Evolutionary conservation across 2,113 vertebrate species (phyloP).

Genomic region (Odontesthes bonariensis): DNA sequence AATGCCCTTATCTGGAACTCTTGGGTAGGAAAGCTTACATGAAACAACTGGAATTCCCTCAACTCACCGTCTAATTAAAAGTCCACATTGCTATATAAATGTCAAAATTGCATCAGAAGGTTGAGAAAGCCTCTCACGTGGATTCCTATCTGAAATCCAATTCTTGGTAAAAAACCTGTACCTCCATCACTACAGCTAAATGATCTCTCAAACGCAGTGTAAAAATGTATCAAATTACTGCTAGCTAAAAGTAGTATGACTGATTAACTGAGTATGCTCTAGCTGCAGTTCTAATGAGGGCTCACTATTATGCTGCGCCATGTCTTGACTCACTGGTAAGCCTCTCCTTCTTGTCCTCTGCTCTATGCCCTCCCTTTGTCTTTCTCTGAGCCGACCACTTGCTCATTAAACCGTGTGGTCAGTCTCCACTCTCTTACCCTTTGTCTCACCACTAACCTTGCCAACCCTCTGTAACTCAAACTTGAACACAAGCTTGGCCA

Average conservation of each 20-base stretch:
- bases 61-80: slow-evolving; percentile 67
- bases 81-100: slow-evolving; percentile 68
- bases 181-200: slow-evolving; percentile 41
- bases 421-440: slow-evolving; percentile 50
- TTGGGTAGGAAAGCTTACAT: slow-evolving; percentile 46
- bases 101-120: slow-evolving; percentile 69
- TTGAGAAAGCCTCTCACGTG: slow-evolving; percentile 43
- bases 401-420: slow-evolving; percentile 75
- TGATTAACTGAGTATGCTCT: slow-evolving; percentile 7
- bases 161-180: slow-evolving; percentile 52
- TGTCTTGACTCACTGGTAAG: slow-evolving; percentile 32
- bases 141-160: slow-evolving; percentile 46
- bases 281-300: slow-evolving; percentile 24
- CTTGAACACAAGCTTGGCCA: slow-evolving; percentile 61
- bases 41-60: slow-evolving; percentile 60
- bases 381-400: slow-evolving; percentile 32
- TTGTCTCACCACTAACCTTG: slow-evolving; percentile 56
- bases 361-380: slow-evolving; percentile 50
- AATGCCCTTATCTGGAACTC: slow-evolving; percentile 54
- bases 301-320: slow-evolving; percentile 22
- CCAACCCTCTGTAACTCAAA: slow-evolving; percentile 59
- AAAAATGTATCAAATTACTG: neutral
- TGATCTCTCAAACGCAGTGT: neutral
- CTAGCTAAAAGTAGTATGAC: slow-evolving; percentile 15
- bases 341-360: slow-evolving; percentile 42